Percentiles rank a stretch among this genome's conserved stretches.
phyloP scores from a whole-genome alignment of 1,140 invertebrate species.

The Sitophilus oryzae region DNA sequence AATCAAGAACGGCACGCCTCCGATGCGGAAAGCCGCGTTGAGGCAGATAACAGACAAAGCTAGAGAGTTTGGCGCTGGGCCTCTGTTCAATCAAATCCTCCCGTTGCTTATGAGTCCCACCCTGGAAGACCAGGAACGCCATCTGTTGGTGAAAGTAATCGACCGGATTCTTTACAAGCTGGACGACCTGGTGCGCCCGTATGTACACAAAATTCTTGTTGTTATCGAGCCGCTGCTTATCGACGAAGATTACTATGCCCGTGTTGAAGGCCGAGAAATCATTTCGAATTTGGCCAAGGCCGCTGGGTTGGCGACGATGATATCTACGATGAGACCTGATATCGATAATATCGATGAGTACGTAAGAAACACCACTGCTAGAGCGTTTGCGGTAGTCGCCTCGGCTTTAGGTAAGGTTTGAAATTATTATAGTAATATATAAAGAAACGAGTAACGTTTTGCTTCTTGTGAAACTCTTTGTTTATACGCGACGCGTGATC shows the following conservation, averaged over 20 bases:
- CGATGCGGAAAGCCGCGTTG: constrained; percentile 96
- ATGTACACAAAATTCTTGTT: constrained; percentile 99
- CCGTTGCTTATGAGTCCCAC: constrained; percentile 99
- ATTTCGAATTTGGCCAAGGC: constrained; percentile 99
- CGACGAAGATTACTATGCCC: constrained; percentile 99
- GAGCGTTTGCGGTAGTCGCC: constrained; percentile 98
- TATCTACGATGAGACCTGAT: constrained; percentile 99
- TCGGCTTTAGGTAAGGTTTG: constrained; percentile 66
- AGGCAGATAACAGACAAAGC: constrained; percentile 99
- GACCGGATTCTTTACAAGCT: constrained; percentile 98
- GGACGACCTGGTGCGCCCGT: constrained; percentile 96
- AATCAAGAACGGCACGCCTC: constrained; percentile 99
- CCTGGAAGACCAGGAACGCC: constrained; percentile 97
- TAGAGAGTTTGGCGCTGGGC: constrained; percentile 95
- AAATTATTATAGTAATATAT: constrained; percentile 39
- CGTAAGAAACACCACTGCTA: constrained; percentile 96
- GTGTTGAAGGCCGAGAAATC: constrained; percentile 98
- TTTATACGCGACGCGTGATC: too few species aligned
- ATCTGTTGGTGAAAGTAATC: constrained; percentile 99
- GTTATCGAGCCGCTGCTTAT: constrained; percentile 98
- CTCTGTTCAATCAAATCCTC: constrained; percentile 97
- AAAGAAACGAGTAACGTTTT: too few species aligned
- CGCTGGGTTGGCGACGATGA: constrained; percentile 99
- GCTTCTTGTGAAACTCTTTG: too few species aligned
- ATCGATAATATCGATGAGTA: constrained; percentile 99